Evolutionary conservation across 2,888 invertebrate species (phyloP), one percentile per base, ranked within the genome.

Genomic region (Orthosia gothica): DNA sequence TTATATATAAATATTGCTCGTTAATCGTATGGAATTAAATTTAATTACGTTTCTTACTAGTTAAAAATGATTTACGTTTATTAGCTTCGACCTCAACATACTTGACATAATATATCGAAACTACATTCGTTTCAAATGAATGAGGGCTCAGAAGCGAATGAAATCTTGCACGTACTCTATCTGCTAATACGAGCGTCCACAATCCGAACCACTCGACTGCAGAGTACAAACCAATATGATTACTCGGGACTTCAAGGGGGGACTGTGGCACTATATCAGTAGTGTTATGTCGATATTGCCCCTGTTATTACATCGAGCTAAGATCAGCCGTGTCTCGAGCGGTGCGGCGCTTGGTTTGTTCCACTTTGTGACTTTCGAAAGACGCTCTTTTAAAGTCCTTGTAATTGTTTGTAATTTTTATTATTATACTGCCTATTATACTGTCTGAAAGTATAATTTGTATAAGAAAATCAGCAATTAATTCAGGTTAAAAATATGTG

Each of bases 271-370:
- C 72, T 74, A 70, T 71, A 65, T 70, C 75, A 78, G 67, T 67
- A 70, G 76, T 76, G 74, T 70, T 73, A 73, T 55, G 72, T 69
- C 86, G 73, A 75, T 84, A 80, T 82, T 78, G 73, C 76, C 62
- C 61, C 68, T 77, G 70, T 81, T 83, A 87, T 86, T 82, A 80
- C 74, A 74, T 83, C 74, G 71, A 58, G 61, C 68, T 84, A 80
- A 83, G 86, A 86, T 83, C 87, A 81, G 79, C 75, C 78, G 86
- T 82, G 70, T 74, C 80, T 82, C 70, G 52, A 55, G 70, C 67
- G 52, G 52, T 57, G 59, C 61, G 61, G 20, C 54, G 62, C 16
- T 57, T 49, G 66, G 54, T 72, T 67, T 69, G 57, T 85, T 85
- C 79, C 61, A 59, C 67, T 66, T 68, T 32, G 78, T 68, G 3